phyloP scores from a whole-genome alignment of 2,797 vertebrate genomes.

The Hypotaenidia philippensis region DNA sequence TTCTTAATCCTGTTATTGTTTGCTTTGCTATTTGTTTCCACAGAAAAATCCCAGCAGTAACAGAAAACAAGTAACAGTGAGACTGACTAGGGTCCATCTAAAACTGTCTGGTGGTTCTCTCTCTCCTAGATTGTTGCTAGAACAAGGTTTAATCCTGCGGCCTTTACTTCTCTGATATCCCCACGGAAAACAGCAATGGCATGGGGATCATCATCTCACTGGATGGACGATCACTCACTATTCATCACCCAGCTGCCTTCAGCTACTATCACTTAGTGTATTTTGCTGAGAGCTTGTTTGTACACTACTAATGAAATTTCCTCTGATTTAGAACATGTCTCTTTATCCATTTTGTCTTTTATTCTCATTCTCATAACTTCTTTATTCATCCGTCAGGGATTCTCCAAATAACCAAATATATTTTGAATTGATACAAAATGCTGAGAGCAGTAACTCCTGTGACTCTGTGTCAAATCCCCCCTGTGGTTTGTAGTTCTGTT shows the following conservation, averaged over 20 bases:
- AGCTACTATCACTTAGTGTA: neutral
- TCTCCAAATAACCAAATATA: neutral
- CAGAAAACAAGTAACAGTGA: constrained; percentile 20
- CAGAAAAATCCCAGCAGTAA: constrained; percentile 50
- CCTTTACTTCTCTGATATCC: neutral
- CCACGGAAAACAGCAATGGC: neutral
- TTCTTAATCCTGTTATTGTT: constrained; percentile 67
- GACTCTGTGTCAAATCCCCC: neutral
- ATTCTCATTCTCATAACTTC: neutral
- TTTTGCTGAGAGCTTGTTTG: neutral
- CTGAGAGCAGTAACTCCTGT: neutral
- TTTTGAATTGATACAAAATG: neutral
- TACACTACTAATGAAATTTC: neutral
- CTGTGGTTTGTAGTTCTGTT: neutral
- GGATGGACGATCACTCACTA: neutral
- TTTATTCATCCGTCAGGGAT: neutral
- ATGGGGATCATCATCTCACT: neutral
- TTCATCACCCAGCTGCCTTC: neutral
- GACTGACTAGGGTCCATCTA: neutral
- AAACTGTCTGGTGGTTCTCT: neutral
- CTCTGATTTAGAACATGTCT: neutral
- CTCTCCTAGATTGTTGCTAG: neutral
- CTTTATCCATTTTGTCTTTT: neutral
- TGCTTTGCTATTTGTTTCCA: constrained; percentile 62
- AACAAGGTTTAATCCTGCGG: neutral